Evolutionary conservation across 2,888 invertebrate species (phyloP).

Genomic region (Epistrophe grossulariae): DNA sequence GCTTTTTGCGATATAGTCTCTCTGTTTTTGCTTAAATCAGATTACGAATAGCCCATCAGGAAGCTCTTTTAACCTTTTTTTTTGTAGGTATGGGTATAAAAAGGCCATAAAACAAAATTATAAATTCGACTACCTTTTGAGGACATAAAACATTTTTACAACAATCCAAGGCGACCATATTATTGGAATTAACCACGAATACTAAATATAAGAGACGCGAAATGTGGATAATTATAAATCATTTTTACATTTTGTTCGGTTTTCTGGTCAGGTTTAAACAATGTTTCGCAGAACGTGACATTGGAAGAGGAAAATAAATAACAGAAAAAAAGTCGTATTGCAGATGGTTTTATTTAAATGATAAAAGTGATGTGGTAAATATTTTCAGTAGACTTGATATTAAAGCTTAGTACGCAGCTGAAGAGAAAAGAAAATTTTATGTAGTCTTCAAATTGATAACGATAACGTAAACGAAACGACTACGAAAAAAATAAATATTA

Average conservation of each 20-base stretch:
- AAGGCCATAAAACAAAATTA: not conserved
- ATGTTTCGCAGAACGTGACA: conserved; percentile 7
- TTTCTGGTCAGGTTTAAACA: not conserved
- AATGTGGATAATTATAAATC: conserved; percentile 28
- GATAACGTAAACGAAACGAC: too few species aligned
- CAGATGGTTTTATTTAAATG: conserved; percentile 16
- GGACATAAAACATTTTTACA: not conserved
- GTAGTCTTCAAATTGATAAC: too few species aligned
- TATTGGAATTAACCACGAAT: conserved; percentile 14
- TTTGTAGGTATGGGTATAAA: not conserved
- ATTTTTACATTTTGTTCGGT: not conserved
- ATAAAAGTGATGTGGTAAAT: too few species aligned
- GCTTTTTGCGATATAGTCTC: not conserved
- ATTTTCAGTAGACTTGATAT: too few species aligned
- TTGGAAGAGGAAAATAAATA: not conserved
- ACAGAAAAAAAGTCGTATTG: not conserved
- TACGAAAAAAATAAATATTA: too few species aligned
- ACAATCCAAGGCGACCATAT: not conserved
- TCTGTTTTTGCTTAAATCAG: not conserved
- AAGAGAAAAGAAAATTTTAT: too few species aligned
- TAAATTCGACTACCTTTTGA: not conserved
- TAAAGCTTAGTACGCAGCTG: too few species aligned
- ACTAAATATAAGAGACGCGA: conserved; percentile 1
- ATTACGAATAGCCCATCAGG: not conserved
- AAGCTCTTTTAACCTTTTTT: not conserved